These are phyloP conservation scores for Halichoerus grypus DNA, from an alignment of 2,113 vertebrate species.

Conservation along the genomic window DNA sequence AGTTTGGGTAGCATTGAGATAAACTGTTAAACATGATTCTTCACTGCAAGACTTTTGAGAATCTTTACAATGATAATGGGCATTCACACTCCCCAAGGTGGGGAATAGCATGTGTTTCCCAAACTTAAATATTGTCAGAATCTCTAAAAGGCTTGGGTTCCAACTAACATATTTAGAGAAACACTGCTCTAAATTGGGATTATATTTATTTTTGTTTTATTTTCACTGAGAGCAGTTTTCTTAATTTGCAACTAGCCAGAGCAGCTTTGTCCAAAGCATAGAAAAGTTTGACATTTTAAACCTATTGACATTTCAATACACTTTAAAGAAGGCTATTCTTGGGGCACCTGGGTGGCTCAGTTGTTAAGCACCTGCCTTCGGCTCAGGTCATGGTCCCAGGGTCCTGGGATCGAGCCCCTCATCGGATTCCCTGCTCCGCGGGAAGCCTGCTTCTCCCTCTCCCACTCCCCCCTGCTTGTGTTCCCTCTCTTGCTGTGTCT, in stretches of 20 bases:
- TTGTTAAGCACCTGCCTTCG: too few relatives aligned
- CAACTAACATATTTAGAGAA: neutral
- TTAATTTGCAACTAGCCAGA: neutral
- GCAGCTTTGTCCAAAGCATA: neutral
- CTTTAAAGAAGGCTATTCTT: neutral
- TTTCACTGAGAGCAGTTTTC: slow-evolving; percentile 4
- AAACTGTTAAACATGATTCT: neutral
- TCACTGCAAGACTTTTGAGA: neutral
- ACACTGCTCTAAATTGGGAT: neutral
- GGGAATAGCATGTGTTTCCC: neutral
- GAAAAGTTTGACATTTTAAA: neutral
- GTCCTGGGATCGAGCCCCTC: too few relatives aligned
- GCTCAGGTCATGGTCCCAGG: too few relatives aligned
- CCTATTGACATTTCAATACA: slow-evolving; percentile 37
- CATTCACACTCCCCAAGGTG: neutral
- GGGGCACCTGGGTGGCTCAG: too few relatives aligned
- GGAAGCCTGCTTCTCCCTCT: too few relatives aligned
- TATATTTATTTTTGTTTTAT: neutral
- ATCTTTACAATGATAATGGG: neutral
- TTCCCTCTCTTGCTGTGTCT: too few relatives aligned
- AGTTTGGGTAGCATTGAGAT: neutral
- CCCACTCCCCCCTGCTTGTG: too few relatives aligned
- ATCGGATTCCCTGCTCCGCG: too few relatives aligned
- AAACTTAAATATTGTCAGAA: slow-evolving; percentile 13
- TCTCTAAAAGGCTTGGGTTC: neutral